Evolutionary conservation across 92 coral and sea anemone genomes (phyloP).

Genomic region (Porites rus): DNA sequence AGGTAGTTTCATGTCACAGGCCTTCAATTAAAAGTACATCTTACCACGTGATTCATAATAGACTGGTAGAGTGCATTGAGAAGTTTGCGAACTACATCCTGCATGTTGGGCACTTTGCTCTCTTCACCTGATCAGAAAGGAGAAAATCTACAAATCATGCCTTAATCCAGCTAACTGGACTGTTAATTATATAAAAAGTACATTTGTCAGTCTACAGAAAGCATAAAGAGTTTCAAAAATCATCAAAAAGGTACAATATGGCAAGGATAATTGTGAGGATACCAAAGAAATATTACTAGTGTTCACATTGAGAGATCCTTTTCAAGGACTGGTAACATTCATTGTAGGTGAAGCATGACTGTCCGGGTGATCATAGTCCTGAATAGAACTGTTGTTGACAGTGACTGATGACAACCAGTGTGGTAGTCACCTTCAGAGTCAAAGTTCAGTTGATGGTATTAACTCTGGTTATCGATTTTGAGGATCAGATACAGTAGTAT

Average conservation of each 20-base stretch:
- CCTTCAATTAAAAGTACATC: background rate
- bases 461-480: background rate
- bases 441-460: background rate
- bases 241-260: background rate
- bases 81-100: slow-evolving; percentile 87
- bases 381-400: background rate
- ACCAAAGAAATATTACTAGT: no score
- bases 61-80: slow-evolving; percentile 75
- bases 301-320: no score
- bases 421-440: background rate
- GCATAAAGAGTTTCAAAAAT: background rate
- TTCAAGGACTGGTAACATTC: no score
- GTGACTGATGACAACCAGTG: background rate
- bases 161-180: background rate
- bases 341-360: background rate
- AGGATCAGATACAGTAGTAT: slow-evolving; percentile 9
- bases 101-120: slow-evolving; percentile 84
- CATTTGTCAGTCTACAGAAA: no score
- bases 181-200: background rate
- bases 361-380: background rate
- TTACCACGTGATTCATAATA: slow-evolving; percentile 90
- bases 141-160: background rate
- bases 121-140: slow-evolving; percentile 77
- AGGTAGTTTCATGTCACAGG: background rate
- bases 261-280: background rate